Evolutionary conservation across 2,797 vertebrate species (phyloP).

Genomic region (Siniperca undulata): DNA sequence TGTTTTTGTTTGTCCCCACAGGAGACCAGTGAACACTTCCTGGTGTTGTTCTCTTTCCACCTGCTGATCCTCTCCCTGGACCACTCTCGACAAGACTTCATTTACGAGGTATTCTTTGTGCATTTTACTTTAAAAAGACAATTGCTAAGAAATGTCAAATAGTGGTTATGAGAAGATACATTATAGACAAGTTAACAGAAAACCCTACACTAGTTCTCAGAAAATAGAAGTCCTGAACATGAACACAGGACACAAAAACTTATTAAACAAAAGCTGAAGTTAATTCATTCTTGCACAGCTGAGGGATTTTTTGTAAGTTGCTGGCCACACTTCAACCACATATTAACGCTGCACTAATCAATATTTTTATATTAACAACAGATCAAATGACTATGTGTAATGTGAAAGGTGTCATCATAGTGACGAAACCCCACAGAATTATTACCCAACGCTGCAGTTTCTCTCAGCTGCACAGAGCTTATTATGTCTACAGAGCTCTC

Average conservation of each 20-base stretch:
- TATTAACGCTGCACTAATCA: not conserved
- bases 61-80: constrained; percentile 89
- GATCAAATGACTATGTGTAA: not conserved
- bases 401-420: not conserved
- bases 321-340: not conserved
- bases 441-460: not conserved
- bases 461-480: no score
- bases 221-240: not conserved
- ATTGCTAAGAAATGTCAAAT: not conserved
- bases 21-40: constrained; percentile 84
- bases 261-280: not conserved
- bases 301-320: not conserved
- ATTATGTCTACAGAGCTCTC: no score
- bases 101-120: constrained; percentile 83
- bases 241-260: not conserved
- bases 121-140: not conserved
- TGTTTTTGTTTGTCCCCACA: constrained; percentile 58
- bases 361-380: not conserved
- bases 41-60: constrained; percentile 89
- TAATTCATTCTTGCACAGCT: not conserved
- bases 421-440: not conserved
- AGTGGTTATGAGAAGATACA: not conserved
- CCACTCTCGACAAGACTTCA: constrained; percentile 78
- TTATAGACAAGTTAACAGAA: not conserved
- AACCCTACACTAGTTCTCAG: not conserved